phyloP scores from a whole-genome alignment of 2,113 vertebrate species.

The Reinhardtius hippoglossoides region DNA sequence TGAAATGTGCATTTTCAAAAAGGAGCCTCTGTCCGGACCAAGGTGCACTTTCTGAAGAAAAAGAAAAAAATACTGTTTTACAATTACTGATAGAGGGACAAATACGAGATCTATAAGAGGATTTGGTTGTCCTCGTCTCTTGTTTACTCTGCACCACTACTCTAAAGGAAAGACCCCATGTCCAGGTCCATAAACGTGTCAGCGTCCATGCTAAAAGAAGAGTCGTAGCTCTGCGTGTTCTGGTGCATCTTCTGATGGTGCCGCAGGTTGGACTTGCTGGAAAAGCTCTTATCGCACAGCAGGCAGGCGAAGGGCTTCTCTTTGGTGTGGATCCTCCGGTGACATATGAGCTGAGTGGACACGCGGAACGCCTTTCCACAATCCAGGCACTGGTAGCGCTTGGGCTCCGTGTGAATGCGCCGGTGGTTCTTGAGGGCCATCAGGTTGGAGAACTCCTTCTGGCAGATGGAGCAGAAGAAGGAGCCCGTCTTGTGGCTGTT shows the following conservation, averaged over 20 bases:
- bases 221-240: slow-evolving; percentile 79
- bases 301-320: slow-evolving; percentile 83
- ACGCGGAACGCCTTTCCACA: slow-evolving; percentile 87
- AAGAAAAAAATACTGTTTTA: slow-evolving; percentile 67
- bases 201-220: slow-evolving; percentile 83
- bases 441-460: slow-evolving; percentile 84
- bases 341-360: slow-evolving; percentile 85
- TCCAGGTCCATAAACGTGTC: slow-evolving; percentile 83
- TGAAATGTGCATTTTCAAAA: slow-evolving; percentile 46
- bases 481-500: slow-evolving; percentile 85
- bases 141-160: slow-evolving; percentile 9
- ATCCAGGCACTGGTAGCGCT: slow-evolving; percentile 88
- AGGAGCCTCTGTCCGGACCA: slow-evolving; percentile 27
- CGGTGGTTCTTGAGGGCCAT: slow-evolving; percentile 86
- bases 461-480: slow-evolving; percentile 82
- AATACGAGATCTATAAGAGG: slow-evolving; percentile 49
- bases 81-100: slow-evolving; percentile 74
- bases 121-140: slow-evolving; percentile 30
- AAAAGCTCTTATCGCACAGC: slow-evolving; percentile 83
- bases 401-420: slow-evolving; percentile 85
- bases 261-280: slow-evolving; percentile 85
- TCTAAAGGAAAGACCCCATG: slow-evolving; percentile 80
- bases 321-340: slow-evolving; percentile 85
- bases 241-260: slow-evolving; percentile 89
- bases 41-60: slow-evolving; percentile 39